phyloP scores from a whole-genome alignment of 2,888 invertebrate species.

The Archaeoteleia sp. region DNA sequence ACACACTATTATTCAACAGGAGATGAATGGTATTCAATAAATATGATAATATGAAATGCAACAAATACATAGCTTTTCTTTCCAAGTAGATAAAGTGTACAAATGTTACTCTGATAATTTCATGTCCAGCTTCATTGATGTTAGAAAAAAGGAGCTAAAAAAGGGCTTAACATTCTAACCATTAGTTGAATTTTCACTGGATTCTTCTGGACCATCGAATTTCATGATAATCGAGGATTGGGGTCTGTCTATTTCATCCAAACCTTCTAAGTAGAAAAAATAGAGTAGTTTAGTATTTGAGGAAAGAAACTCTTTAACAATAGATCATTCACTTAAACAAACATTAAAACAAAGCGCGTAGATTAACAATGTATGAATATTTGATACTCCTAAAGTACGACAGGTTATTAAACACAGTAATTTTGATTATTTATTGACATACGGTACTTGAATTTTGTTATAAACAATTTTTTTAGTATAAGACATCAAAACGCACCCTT shows the following conservation, averaged over 20 bases:
- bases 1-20: no score
- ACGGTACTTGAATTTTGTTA: not conserved
- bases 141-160: no score
- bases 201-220: constrained; percentile 66
- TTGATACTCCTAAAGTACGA: no score
- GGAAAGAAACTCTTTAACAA: constrained; percentile 3
- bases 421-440: not conserved
- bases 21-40: no score
- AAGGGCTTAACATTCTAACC: constrained; percentile 56
- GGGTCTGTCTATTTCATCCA: constrained; percentile 63
- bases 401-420: not conserved
- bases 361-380: no score
- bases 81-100: not conserved
- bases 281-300: not conserved
- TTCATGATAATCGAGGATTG: constrained; percentile 65
- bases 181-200: constrained; percentile 64
- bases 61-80: no score
- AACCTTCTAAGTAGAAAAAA: constrained; percentile 59
- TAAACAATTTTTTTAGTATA: constrained; percentile 21
- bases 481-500: constrained; percentile 52
- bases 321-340: constrained; percentile 9
- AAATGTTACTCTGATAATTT: not conserved
- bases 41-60: no score
- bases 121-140: no score
- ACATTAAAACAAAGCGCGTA: not conserved